Base-by-base conservation (phyloP, 1,140 invertebrate genomes). In the Eufriesea mexicana region DNA sequence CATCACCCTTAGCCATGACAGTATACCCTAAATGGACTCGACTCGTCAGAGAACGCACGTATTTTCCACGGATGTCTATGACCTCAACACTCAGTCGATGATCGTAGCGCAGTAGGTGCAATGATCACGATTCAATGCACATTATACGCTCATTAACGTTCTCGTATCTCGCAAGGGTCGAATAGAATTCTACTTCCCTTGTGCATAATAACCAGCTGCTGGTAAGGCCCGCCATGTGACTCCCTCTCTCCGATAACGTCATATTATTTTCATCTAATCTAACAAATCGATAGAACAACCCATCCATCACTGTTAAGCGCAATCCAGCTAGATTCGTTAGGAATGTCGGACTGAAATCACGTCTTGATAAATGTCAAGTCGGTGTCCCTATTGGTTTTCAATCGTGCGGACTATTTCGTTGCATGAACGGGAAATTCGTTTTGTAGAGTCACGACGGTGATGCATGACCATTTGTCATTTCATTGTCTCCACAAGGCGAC, bases 71-170 rank as follows among this genome's bases (percentile, higher is more conserved):
- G 14, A 61, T 55, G 55, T 59, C 25, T 79, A 35, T 70, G 68
- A 71, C 14, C 28, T 25, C 51, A 25, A 42, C 70, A 47, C 66
- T 8, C 18, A 25, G 28, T 45, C 51, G 10, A 54, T 51, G 71
- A 75, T 55, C 23, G 49, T 67, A 70, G 42, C 51, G 20, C 51
- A 28, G 49, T 66, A 79, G 25, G 42, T 61, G 71, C 57, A 78
- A 78, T 70, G 83, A 87, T 88, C 86, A 81, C 77, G 79, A 84
- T 87, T 87, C 85, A 78, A 80, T 70, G 86, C 73, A 71, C 78
- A 82, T 88, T 88, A 87, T 85, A 85, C 79, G 83, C 86, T 88
- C 86, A 88, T 88, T 88, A 88, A 83, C 86, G 83, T 87, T 35
- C 49, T 70, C 77, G 57, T 87, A 81, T 80, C 85, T 87, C 67